Evolutionary conservation across 1,140 invertebrate species (phyloP), one percentile per base, ranked within the genome.

Genomic region (Reticulitermes speratus): DNA sequence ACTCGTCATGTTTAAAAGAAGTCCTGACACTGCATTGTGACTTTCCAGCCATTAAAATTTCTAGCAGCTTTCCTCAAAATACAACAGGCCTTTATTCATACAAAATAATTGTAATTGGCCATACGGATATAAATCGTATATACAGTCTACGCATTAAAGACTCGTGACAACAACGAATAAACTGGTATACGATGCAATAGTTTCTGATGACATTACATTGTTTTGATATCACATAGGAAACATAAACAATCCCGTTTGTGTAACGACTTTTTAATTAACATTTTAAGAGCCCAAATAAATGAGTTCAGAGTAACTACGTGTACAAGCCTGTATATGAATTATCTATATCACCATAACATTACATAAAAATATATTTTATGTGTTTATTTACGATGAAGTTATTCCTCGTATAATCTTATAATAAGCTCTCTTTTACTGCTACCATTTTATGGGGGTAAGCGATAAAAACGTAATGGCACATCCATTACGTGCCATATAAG

Each of bases 401-500:
- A 84, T 52, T 52, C 32, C 83, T 52, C 52, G 48, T 84, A 84
- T 84, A 84, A 84, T 52, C 83, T 59, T 52, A 52, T 84, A 48
- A 84, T 84, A 52, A 52, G 83, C 44, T 84, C 44, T 84, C 52
- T 84, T 84, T 84, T 84, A 55, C 44, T 75, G 65, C 65, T 25
- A 75, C 65, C 65, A 75, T 75, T 75, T 75, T 75, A 75, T 75
- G 65, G n/a, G 65, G 65, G 25, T 30, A 75, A n/a, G 65, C 25
- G 65, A 75, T 75, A 75, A 75, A 65, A 75, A 75, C 65, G 65
- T 75, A 75, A 75, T 75, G 65, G 65, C 65, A 75, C 65, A 75
- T 75, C 65, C 65, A 75, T 75, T 75, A 75, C 65, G 65, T 75
- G n/a, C 65, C 65, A 75, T 75, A 75, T 75, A 75, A 75, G 65